Conservation (phyloP, 2,888 invertebrate species). For the Octonoba sinensis region DNA sequence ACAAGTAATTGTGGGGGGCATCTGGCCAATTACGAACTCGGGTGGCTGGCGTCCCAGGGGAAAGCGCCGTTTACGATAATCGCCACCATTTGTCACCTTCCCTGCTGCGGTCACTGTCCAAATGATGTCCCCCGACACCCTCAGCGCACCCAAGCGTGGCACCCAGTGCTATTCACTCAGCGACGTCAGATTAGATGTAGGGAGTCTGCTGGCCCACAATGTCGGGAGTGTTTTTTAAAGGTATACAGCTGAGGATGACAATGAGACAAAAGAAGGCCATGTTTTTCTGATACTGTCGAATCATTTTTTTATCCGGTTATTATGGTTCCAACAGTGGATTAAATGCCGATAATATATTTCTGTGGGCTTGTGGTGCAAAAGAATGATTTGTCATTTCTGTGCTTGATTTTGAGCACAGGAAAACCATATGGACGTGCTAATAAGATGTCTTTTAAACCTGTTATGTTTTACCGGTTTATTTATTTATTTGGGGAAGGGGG, state of each 20-base stretch:
- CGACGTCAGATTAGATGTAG: slow-evolving; percentile 4
- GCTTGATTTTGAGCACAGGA: too few species aligned
- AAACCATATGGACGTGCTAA: too few species aligned
- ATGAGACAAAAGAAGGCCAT: slow-evolving; percentile 27
- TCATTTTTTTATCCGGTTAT: too few species aligned
- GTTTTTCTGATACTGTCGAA: not conserved
- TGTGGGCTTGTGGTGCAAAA: too few species aligned
- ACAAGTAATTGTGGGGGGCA: slow-evolving; percentile 60
- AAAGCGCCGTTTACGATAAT: slow-evolving; percentile 57
- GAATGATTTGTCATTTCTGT: too few species aligned
- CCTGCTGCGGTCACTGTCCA: slow-evolving; percentile 62
- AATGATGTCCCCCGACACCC: slow-evolving; percentile 57
- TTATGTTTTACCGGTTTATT: too few species aligned
- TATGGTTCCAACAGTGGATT: too few species aligned
- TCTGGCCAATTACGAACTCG: slow-evolving; percentile 59
- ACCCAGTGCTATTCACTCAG: slow-evolving; percentile 26
- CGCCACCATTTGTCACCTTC: slow-evolving; percentile 62
- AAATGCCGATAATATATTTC: too few species aligned
- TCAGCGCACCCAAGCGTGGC: slow-evolving; percentile 30
- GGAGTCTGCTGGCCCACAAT: slow-evolving; percentile 19
- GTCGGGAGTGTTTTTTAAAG: slow-evolving; percentile 21
- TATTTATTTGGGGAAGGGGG: too few species aligned
- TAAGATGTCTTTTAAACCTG: too few species aligned
- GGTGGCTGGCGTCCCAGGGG: slow-evolving; percentile 35
- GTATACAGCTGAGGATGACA: slow-evolving; percentile 34